Evolutionary conservation across 37 sponge, comb jelly and placozoan species (phyloP), one percentile per base, ranked within the genome.

Genomic region (Halichondria panicea): DNA sequence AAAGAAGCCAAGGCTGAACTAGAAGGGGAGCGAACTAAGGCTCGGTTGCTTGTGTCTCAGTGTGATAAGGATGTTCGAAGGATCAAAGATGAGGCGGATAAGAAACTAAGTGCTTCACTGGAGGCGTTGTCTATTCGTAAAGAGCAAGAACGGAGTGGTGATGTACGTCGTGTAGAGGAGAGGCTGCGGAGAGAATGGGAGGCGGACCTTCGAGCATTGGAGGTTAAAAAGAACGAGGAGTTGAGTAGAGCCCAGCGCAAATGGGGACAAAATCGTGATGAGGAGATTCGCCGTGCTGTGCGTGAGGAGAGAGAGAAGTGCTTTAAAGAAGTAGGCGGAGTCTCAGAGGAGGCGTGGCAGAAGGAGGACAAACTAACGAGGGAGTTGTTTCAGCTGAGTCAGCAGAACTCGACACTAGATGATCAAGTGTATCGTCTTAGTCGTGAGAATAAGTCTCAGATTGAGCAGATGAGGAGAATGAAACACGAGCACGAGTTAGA

Each of bases 201-300:
- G 11, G 40, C 43, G 4, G 92, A 86, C 45, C 24, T 86, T 32
- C 55, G 57, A 48, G 61, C 13, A 42, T 65, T 82, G n/a, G 50
- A 32, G 30, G 76, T 72, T 43, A 83, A 86, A 38, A 79, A 82
- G 60, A 65, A 67, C 1, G 92, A 91, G 19, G 92, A 91, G 52
- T 50, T 91, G 65, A 86, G 43, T 42, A 82, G 52, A 34, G 30
- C 68, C 32, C 63, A 82, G 34, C 40, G 66, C 0, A 81, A 78
- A 55, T 54, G 81, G 43, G 39, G 68, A 27, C 35, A 28, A 24
- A 80, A 86, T 18, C 58, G 78, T 44, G 87, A 91, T 3, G 83
- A 82, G 19, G 70, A 65, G 25, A 22, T 91, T 30, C n/a, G 79
- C 22, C 9, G 39, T 19, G 70, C 62, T 1, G 39, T 82, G 25